Evolutionary conservation across 1,140 invertebrate genomes (phyloP).

Genomic region (Streblospio benedicti): DNA sequence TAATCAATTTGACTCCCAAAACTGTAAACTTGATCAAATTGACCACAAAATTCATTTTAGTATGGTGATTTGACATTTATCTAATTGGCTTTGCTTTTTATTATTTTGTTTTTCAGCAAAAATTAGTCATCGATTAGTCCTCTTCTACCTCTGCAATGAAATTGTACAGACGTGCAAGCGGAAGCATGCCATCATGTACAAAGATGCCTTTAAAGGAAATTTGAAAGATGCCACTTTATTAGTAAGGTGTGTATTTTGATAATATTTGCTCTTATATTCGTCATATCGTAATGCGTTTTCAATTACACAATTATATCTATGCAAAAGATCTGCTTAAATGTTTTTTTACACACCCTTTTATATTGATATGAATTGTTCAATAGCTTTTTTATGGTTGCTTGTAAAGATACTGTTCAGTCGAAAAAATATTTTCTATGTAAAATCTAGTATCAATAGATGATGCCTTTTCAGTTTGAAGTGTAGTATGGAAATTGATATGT

Average conservation of each 20-base stretch:
- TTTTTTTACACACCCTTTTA: background rate
- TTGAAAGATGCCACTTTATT: slow-evolving; percentile 80
- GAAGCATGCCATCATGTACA: slow-evolving; percentile 56
- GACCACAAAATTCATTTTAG: too few species aligned
- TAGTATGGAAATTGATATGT: too few species aligned
- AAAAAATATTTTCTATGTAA: too few species aligned
- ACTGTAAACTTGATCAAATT: too few species aligned
- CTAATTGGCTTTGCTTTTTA: too few species aligned
- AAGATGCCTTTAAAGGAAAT: slow-evolving; percentile 78
- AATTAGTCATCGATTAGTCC: slow-evolving; percentile 70
- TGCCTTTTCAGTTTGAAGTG: too few species aligned
- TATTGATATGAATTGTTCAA: background rate
- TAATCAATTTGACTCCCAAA: too few species aligned
- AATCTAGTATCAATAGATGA: too few species aligned
- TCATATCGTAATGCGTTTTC: background rate
- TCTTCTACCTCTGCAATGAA: slow-evolving; percentile 94
- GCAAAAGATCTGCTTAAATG: background rate
- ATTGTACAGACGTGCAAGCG: slow-evolving; percentile 89
- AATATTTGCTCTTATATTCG: background rate
- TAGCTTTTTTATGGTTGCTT: background rate
- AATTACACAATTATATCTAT: background rate
- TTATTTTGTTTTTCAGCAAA: slow-evolving; percentile 63
- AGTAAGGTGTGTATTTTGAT: slow-evolving; percentile 58
- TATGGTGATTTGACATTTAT: too few species aligned
- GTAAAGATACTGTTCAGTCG: background rate